These are phyloP conservation scores for Drosophila borborema DNA, from an alignment of 2,888 invertebrate species.

Conservation along the genomic window DNA sequence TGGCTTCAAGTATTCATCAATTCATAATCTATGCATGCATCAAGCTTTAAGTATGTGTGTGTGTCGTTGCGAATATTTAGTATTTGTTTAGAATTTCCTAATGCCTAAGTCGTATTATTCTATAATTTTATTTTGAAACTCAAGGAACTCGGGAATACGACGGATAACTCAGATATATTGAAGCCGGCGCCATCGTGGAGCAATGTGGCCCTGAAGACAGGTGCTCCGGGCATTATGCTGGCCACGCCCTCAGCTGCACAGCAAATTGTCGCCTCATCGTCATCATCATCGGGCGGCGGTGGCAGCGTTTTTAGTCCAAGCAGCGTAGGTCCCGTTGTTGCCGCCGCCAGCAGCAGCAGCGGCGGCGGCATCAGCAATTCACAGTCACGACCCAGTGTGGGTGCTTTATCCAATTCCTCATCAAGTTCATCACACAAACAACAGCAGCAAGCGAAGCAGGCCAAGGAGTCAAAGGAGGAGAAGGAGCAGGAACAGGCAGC, in stretches of 20 bases:
- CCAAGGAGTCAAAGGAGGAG: slow-evolving; percentile 38
- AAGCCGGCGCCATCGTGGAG: slow-evolving; percentile 88
- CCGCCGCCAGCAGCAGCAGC: slow-evolving; percentile 42
- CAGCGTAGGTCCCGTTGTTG: slow-evolving; percentile 42
- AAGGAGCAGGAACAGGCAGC: slow-evolving; percentile 29
- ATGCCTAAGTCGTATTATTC: neutral
- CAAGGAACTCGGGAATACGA: slow-evolving; percentile 84
- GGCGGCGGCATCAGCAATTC: slow-evolving; percentile 61
- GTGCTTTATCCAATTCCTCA: slow-evolving; percentile 82
- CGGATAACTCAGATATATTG: slow-evolving; percentile 84
- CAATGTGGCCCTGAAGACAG: slow-evolving; percentile 82
- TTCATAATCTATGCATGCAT: slow-evolving; percentile 32
- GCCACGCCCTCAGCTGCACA: slow-evolving; percentile 80
- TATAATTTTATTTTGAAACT: neutral
- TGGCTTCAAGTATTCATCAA: slow-evolving; percentile 27
- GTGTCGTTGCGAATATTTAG: slow-evolving; percentile 7
- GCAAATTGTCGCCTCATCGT: slow-evolving; percentile 72
- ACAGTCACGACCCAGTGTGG: slow-evolving; percentile 80
- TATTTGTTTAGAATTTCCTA: neutral
- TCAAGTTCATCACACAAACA: slow-evolving; percentile 79
- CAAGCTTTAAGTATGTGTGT: slow-evolving; percentile 64
- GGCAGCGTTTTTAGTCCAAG: slow-evolving; percentile 75
- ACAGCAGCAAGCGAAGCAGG: slow-evolving; percentile 35
- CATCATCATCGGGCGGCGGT: slow-evolving; percentile 78
- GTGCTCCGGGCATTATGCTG: slow-evolving; percentile 86